A percentile compares a stretch with the other conserved stretches of the same genome.
Evolutionary conservation across 2,888 invertebrate species (phyloP).

Genomic region (Oegoconia quadripuncta): DNA sequence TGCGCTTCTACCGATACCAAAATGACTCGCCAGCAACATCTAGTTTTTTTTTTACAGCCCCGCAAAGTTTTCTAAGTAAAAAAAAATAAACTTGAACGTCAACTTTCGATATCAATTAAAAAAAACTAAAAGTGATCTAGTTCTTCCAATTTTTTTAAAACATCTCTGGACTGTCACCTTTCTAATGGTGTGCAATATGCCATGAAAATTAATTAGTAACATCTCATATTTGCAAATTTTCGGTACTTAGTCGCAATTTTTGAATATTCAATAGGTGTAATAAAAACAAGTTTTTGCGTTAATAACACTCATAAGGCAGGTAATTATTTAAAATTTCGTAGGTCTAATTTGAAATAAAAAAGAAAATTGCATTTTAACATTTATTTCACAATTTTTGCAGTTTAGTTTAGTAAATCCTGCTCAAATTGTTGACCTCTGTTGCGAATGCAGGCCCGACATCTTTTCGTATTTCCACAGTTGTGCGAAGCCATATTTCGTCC

Average conservation of each 20-base stretch:
- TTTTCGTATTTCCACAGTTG: conserved; percentile 1
- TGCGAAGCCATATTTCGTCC: not conserved
- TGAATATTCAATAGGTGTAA: not conserved
- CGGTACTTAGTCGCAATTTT: not conserved
- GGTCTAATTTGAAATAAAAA: not conserved
- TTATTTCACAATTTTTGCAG: not conserved
- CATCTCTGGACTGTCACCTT: too few species aligned
- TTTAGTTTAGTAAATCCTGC: not conserved
- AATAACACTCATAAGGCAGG: not conserved
- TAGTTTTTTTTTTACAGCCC: too few species aligned
- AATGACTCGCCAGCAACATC: too few species aligned
- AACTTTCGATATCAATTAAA: too few species aligned
- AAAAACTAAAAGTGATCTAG: too few species aligned
- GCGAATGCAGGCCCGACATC: conserved; percentile 1
- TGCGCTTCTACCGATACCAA: too few species aligned
- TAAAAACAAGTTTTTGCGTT: not conserved
- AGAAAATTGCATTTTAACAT: conserved; percentile 1
- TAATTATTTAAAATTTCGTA: not conserved
- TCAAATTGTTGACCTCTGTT: not conserved
- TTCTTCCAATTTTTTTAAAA: too few species aligned
- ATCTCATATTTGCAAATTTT: too few species aligned
- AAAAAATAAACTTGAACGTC: too few species aligned
- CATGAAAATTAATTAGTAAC: too few species aligned
- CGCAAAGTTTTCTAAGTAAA: too few species aligned
- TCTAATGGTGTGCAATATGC: too few species aligned